Base-by-base conservation (phyloP, 2,113 vertebrate genomes). In the Podarcis cretensis region DNA sequence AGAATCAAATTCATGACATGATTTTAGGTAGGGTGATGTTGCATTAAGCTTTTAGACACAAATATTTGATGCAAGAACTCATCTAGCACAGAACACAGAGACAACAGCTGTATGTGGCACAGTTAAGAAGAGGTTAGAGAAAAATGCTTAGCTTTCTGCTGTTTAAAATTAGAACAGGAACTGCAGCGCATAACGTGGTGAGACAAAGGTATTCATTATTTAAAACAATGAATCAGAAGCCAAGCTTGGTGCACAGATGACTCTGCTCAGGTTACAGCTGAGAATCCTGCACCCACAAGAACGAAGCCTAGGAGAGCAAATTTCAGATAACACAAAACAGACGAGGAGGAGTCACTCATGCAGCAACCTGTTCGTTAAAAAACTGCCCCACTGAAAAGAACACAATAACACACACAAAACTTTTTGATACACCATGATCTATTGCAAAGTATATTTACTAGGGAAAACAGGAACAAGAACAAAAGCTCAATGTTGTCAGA, bases 11-110 rank as follows among this genome's bases (percentile, higher is more conserved):
- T 43, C 20, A 63, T 66, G 32, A n/a, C 4, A 5, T 3, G 5
- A 13, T 68, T 86, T 13, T 30, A 86, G 85, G 8, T 57, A 86
- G 7, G 92, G 63, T 35, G 91, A 92, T 89, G 12, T 37, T 78
- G 81, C 54, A 73, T 30, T 5, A 68, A 86, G 12, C 2, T 57
- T 86, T 43, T 85, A 14, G 0, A 87, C 57, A 92, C 63, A 16
- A 2, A 4, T 91, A 83, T 80, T 87, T 83, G 8, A 88, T 30
- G 76, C 3, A 2, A 63, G 68, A 86, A 65, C 57, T 74, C 83
- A 89, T 66, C 68, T 65, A 87, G 20, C 27, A 68, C 5, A 21
- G 63, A 69, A 27, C 65, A 57, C 71, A 86, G 30, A 81, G 1
- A 14, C 88, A n/a, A 84, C 59, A 79, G 37, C 20, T 71, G 87